phyloP scores from a whole-genome alignment of 2,888 invertebrate genomes.

The Drosophila mettleri region DNA sequence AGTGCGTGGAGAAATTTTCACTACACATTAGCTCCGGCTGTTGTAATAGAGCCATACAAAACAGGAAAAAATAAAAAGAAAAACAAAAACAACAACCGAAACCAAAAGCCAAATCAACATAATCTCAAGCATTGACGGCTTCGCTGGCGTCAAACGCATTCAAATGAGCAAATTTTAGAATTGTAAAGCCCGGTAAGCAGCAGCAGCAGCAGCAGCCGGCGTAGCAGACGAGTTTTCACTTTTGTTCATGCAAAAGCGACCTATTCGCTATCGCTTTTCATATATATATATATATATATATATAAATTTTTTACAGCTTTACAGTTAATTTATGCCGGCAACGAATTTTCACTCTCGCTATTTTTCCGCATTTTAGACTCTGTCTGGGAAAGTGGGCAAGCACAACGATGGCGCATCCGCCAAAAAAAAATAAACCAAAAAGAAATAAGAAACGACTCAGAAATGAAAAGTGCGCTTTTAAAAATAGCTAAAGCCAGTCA shows the following conservation, averaged over 20 bases:
- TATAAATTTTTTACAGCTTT: conserved; percentile 42
- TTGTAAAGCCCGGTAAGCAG: conserved; percentile 27
- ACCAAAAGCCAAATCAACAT: conserved; percentile 26
- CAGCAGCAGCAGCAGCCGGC: not conserved
- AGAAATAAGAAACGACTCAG: conserved; percentile 44
- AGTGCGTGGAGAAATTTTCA: conserved; percentile 67
- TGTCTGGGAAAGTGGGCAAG: conserved; percentile 63
- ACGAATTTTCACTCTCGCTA: conserved; percentile 72
- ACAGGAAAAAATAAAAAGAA: not conserved
- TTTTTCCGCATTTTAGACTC: conserved; percentile 69
- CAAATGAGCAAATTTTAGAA: conserved; percentile 43
- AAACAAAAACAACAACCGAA: not conserved
- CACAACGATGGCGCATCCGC: conserved; percentile 51
- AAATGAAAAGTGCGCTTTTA: conserved; percentile 62
- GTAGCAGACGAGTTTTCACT: conserved; percentile 49
- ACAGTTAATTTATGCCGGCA: conserved; percentile 67
- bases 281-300: conserved; percentile 14
- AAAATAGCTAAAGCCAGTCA: conserved; percentile 60
- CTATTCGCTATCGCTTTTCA: conserved; percentile 55
- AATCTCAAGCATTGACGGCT: conserved; percentile 19
- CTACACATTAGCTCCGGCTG: conserved; percentile 29
- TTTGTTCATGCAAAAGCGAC: conserved; percentile 53
- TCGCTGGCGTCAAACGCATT: conserved; percentile 27
- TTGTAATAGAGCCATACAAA: conserved; percentile 37
- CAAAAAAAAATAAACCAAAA: conserved; percentile 41